These are phyloP conservation scores for Onchidella celtica DNA, from an alignment of 2,888 invertebrate species.

Conservation along the genomic window DNA sequence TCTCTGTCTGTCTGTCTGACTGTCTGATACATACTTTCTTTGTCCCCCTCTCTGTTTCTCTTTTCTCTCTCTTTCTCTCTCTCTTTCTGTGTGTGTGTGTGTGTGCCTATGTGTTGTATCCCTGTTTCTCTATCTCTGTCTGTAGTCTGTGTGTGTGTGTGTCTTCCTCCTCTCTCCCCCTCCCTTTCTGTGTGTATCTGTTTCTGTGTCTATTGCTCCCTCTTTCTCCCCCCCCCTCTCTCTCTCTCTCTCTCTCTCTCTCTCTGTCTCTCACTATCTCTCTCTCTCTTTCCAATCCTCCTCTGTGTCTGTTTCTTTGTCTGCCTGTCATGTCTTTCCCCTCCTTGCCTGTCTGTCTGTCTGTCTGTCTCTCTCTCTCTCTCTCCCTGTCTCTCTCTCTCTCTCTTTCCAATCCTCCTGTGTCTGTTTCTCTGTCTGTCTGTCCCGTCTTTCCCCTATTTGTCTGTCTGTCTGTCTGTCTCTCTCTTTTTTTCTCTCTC, in stretches of 20 bases:
- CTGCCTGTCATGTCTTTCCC: conserved; percentile 3
- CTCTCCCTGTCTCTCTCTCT: conserved; percentile 6
- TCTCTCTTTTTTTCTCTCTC: too few species aligned
- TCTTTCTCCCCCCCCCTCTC: not conserved
- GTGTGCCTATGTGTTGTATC: not conserved
- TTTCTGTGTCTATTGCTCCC: not conserved
- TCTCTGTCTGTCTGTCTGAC: not conserved
- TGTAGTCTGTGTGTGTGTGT: too few species aligned
- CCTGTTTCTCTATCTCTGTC: not conserved
- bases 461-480: too few species aligned
- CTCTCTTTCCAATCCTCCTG: not conserved
- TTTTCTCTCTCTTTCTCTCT: too few species aligned
- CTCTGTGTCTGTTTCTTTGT: conserved; percentile 25
- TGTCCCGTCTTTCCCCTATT: not conserved
- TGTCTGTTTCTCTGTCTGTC: conserved; percentile 9
- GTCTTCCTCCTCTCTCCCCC: too few species aligned
- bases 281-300: not conserved
- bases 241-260: conserved; percentile 19
- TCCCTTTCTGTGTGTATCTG: not conserved
- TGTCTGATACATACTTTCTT: not conserved
- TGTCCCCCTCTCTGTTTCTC: conserved; percentile 8
- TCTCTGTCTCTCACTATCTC: conserved; percentile 11
- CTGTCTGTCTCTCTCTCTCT: conserved; percentile 23
- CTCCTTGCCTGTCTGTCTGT: not conserved
- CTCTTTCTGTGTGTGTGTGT: too few species aligned